phyloP scores from a whole-genome alignment of 2,113 vertebrate genomes.

The Oriolus oriolus region DNA sequence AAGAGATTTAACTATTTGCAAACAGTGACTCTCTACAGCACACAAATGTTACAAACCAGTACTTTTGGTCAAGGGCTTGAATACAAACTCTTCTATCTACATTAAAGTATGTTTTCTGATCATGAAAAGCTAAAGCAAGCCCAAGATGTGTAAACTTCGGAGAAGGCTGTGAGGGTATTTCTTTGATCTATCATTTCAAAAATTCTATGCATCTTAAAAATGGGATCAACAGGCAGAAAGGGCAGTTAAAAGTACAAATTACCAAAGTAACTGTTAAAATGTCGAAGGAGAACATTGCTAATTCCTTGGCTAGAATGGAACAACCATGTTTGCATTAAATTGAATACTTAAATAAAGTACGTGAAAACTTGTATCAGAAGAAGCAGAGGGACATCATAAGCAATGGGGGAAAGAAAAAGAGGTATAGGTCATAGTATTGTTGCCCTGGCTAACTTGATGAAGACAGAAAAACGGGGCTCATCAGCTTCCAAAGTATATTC shows the following conservation, averaged over 20 bases:
- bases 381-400: background rate
- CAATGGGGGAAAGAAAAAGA: background rate
- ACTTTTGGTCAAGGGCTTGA: background rate
- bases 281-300: background rate
- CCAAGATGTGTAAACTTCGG: background rate
- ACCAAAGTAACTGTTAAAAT: background rate
- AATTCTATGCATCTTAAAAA: background rate
- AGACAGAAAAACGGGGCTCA: background rate
- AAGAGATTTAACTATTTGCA: background rate
- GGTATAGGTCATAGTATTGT: background rate
- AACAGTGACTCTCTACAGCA: background rate
- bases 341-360: background rate
- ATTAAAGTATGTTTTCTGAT: background rate
- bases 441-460: background rate
- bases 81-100: background rate
- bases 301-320: background rate
- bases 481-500: background rate
- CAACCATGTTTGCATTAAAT: background rate
- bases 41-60: background rate
- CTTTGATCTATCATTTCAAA: background rate
- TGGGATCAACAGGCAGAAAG: background rate
- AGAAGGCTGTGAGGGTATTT: background rate
- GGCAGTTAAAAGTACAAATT: background rate
- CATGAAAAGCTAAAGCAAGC: background rate
- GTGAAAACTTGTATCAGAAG: background rate